Evolutionary conservation across 64 coral and sea anemone genomes (phyloP).

Genomic region (Actinia tenebrosa): DNA sequence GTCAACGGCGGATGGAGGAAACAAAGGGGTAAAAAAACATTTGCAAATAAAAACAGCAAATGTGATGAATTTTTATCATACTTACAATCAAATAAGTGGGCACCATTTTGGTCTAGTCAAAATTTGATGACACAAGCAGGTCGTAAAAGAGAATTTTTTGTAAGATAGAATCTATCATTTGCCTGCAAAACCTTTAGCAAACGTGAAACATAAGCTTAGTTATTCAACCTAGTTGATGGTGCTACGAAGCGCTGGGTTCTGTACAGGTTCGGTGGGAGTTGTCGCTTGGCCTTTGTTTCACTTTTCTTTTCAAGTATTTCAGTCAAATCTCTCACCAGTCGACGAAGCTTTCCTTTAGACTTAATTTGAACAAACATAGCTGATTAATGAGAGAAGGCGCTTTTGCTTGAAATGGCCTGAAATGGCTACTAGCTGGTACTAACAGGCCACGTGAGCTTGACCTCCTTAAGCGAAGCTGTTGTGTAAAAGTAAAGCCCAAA

Average conservation of each 20-base stretch:
- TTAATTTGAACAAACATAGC: not conserved
- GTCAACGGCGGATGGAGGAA: too few relatives aligned
- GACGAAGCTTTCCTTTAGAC: not conserved
- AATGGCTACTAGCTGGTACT: too few relatives aligned
- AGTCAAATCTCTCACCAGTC: not conserved
- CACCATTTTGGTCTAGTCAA: too few relatives aligned
- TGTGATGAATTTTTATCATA: too few relatives aligned
- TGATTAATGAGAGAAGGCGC: not conserved
- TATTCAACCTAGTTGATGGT: constrained; percentile 7
- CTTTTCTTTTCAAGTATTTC: not conserved
- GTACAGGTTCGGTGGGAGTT: not conserved
- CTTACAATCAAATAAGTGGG: too few relatives aligned
- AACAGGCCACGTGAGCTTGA: too few relatives aligned
- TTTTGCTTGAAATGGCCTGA: too few relatives aligned
- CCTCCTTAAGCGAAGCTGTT: too few relatives aligned
- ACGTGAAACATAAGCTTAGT: not conserved
- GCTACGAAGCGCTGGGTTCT: not conserved
- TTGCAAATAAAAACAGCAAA: too few relatives aligned
- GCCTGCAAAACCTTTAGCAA: not conserved
- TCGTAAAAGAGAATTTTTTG: not conserved
- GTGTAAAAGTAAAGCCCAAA: too few relatives aligned
- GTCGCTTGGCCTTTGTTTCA: not conserved
- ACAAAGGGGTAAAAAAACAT: too few relatives aligned
- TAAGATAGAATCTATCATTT: not conserved
- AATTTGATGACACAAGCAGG: not conserved